Evolutionary conservation across 2,797 vertebrate species (phyloP).

Genomic region (Falco naumanni): DNA sequence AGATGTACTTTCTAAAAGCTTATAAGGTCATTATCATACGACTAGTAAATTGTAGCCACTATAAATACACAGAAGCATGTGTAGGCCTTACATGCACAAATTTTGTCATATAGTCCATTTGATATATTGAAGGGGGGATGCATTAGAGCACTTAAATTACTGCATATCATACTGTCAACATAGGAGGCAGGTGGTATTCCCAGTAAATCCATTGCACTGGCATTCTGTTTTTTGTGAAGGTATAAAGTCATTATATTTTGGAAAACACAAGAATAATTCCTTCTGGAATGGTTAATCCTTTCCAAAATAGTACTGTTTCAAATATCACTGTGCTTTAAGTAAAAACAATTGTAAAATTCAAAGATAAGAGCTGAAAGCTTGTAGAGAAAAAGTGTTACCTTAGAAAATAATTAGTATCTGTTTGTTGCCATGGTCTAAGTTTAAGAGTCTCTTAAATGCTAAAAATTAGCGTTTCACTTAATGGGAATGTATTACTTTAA

Average conservation of each 20-base stretch:
- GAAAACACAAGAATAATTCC: not conserved
- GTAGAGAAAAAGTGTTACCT: not conserved
- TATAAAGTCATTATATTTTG: not conserved
- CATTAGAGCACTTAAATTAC: not conserved
- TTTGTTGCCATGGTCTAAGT: not conserved
- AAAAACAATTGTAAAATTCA: not conserved
- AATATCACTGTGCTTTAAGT: not conserved
- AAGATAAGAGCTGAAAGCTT: not conserved
- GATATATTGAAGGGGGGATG: not conserved
- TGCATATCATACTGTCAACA: not conserved
- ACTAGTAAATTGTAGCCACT: not conserved
- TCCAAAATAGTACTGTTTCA: not conserved
- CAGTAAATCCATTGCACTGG: not conserved
- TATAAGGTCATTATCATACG: not conserved
- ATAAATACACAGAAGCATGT: not conserved
- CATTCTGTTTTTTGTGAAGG: not conserved
- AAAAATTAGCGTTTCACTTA: not conserved
- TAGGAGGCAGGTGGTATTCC: not conserved
- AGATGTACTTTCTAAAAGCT: not conserved
- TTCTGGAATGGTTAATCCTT: not conserved
- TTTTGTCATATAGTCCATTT: not conserved
- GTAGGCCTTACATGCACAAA: fast-evolving
- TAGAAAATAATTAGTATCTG: not conserved
- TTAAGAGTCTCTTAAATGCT: not conserved
- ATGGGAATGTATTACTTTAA: not conserved